These are phyloP conservation scores for Campoletis sonorensis DNA, from an alignment of 1,140 invertebrate genomes.

Conservation along the genomic window DNA sequence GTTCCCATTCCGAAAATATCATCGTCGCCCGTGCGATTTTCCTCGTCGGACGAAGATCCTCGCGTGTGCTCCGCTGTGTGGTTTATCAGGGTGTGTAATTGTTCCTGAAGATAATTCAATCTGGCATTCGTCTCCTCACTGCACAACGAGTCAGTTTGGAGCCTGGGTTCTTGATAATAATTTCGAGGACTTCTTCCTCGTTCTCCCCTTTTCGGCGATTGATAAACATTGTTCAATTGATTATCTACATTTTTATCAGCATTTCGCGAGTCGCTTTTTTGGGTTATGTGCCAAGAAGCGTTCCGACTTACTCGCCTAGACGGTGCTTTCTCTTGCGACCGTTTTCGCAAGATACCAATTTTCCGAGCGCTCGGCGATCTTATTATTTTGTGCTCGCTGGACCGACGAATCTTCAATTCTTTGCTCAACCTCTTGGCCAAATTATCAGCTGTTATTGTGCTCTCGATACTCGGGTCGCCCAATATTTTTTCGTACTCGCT, in stretches of 20 bases:
- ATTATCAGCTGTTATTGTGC: conserved; percentile 81
- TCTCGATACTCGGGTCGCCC: conserved; percentile 79
- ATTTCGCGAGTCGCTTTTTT: conserved; percentile 36
- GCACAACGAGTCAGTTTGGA: conserved; percentile 55
- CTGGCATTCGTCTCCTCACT: conserved; percentile 66
- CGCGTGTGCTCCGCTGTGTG: conserved; percentile 67
- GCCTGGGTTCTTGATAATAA: conserved; percentile 17
- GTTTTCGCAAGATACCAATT: conserved; percentile 84
- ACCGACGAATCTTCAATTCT: conserved; percentile 84
- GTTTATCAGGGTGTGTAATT: conserved; percentile 65
- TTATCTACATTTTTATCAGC: conserved; percentile 28
- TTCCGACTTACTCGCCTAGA: conserved; percentile 65
- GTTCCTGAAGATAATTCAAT: conserved; percentile 66
- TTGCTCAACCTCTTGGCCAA: conserved; percentile 83
- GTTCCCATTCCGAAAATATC: conserved; percentile 47
- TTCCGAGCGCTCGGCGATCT: conserved; percentile 87
- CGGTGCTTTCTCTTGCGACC: conserved; percentile 79
- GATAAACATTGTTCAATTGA: conserved; percentile 51
- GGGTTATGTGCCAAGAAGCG: conserved; percentile 65
- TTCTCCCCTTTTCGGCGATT: conserved; percentile 38
- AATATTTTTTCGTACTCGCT: conserved; percentile 85
- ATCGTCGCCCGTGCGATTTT: conserved; percentile 52
- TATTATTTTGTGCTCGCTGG: conserved; percentile 83
- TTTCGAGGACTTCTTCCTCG: background rate
- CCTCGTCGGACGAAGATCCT: conserved; percentile 58